Evolutionary conservation across 1,140 invertebrate species (phyloP), one percentile per base, ranked within the genome.

Genomic region (Drosophila kepulauana): DNA sequence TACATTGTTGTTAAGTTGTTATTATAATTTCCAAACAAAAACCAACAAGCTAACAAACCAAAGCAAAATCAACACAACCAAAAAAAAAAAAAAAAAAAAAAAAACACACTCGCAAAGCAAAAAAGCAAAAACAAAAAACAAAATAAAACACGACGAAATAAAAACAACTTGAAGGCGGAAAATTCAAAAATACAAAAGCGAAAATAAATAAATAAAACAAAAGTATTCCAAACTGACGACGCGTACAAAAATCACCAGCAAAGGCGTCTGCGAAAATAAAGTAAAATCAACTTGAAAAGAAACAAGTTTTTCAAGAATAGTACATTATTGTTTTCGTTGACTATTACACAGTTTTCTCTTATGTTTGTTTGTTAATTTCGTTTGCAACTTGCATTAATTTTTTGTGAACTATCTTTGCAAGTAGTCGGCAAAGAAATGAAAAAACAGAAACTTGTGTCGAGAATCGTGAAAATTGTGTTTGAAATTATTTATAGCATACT

Each of bases 1-100:
- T 92, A 91, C 89, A 92, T 92, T 92, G 91, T 92, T 91, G 84
- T 92, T 92, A 91, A 92, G 91, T 92, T 92, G 91, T 92, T 92
- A 92, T 92, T 91, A 91, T 92, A 89, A 92, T 92, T 85, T 92
- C 86, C 86, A 91, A 91, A 91, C 79, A 73, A 88, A 91, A 77
- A 81, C 73, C 59, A 77, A 77, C 63, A 68, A 80, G 77, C 51
- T 33, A 89, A 90, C 75, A 69, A 87, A 91, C 67, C 43, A 75
- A 75, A 63, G 20, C 67, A 77, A 85, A 25, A 63, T 51, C 35
- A 48, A 35, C 66, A 69, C 72, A 81, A 46, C 58, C 35, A 74
- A 82, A 81, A 72, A 71, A 69, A 71, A 58, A 69, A 74, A 51
- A 64, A 67, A 74, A 82, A 81, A 72, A 71, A 65, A 71, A 58